A percentile compares a stretch with the other conserved stretches of the same genome.
Evolutionary conservation across 2,888 invertebrate genomes (phyloP).

Genomic region (Mactromeris polynyma): DNA sequence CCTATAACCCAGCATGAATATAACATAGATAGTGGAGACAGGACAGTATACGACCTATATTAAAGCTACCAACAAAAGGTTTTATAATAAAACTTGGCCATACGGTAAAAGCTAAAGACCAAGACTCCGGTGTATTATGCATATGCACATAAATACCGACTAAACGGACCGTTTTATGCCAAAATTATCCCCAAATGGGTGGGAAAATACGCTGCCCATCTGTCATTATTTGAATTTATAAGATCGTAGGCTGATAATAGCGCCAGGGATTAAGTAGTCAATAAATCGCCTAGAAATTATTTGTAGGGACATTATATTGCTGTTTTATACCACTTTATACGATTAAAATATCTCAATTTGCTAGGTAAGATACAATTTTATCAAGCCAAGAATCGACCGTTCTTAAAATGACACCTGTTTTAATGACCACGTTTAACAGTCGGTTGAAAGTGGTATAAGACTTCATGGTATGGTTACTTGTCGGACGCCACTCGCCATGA

Average conservation of each 20-base stretch:
- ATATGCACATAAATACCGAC: background rate
- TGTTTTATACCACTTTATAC: background rate
- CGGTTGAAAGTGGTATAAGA: too few species aligned
- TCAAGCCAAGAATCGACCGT: background rate
- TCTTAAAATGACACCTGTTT: background rate
- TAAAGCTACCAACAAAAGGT: background rate
- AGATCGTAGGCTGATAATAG: background rate
- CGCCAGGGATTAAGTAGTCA: constrained; percentile 4
- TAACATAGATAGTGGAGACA: background rate
- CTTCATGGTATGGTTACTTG: too few species aligned
- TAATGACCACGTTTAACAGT: background rate
- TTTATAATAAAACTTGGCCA: background rate
- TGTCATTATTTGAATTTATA: constrained; percentile 10
- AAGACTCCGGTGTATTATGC: background rate
- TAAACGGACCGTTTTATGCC: background rate
- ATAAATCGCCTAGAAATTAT: background rate
- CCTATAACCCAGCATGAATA: background rate
- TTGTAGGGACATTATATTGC: background rate
- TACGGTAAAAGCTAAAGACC: constrained; percentile 6
- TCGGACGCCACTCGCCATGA: too few species aligned
- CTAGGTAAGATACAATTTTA: background rate
- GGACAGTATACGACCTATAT: background rate
- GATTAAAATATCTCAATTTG: too few species aligned
- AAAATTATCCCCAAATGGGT: background rate
- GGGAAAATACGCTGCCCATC: constrained; percentile 6